phyloP scores from a whole-genome alignment of 2,888 invertebrate species.

The Aporophyla lueneburgensis region DNA sequence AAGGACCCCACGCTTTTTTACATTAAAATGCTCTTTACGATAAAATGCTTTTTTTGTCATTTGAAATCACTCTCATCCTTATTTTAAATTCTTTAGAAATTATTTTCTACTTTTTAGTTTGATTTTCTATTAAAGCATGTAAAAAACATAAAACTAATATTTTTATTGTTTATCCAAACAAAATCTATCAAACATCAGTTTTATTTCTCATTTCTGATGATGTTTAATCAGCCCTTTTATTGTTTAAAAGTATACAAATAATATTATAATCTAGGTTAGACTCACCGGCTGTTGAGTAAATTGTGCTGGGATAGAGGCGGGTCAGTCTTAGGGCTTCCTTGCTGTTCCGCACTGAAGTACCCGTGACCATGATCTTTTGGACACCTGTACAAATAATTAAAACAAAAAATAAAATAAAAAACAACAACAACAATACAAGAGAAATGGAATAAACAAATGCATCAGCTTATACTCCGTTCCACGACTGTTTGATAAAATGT shows the following conservation, averaged over 20 bases:
- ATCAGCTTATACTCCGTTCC: too few species aligned
- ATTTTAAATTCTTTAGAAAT: too few species aligned
- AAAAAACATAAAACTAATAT: too few species aligned
- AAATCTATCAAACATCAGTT: not conserved
- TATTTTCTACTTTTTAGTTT: too few species aligned
- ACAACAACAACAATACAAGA: too few species aligned
- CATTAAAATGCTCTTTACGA: too few species aligned
- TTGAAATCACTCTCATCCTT: too few species aligned
- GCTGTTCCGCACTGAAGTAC: constrained; percentile 96
- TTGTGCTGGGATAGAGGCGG: constrained; percentile 96
- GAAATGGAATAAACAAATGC: not conserved
- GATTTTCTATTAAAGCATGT: too few species aligned
- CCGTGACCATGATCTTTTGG: constrained; percentile 98
- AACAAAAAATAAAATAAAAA: too few species aligned
- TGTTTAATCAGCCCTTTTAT: not conserved
- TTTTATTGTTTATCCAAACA: not conserved
- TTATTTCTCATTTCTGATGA: not conserved
- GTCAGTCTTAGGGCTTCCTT: constrained; percentile 97
- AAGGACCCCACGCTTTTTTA: too few species aligned
- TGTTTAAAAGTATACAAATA: not conserved
- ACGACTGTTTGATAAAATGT: not conserved
- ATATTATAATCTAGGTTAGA: not conserved
- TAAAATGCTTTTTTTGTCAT: too few species aligned
- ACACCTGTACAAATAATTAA: constrained; percentile 92
- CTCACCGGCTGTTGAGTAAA: constrained; percentile 97